A percentile compares a stretch with the other conserved stretches of the same genome.
phyloP scores from a whole-genome alignment of 2,113 vertebrate species.

The Syrmaticus mikado region DNA sequence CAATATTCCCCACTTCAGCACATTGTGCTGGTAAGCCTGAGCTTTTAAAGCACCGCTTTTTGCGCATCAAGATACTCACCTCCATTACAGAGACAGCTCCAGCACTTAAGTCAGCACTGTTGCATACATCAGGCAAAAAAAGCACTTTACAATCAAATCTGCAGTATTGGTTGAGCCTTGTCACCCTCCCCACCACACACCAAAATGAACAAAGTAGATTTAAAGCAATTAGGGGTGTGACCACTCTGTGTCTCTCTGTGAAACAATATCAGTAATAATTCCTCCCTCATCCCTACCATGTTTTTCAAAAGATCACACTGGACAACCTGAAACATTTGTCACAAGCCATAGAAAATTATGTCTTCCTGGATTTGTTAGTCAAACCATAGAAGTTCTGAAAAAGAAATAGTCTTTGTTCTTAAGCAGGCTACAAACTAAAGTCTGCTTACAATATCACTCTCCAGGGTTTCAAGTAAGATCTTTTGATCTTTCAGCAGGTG shows the following conservation, averaged over 20 bases:
- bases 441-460: background rate
- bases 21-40: background rate
- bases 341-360: background rate
- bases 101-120: background rate
- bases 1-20: background rate
- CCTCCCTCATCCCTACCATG: background rate
- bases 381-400: background rate
- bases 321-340: background rate
- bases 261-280: background rate
- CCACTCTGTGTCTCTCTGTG: background rate
- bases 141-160: background rate
- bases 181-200: no score
- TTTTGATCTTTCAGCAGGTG: conserved; percentile 41
- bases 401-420: background rate
- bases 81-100: background rate
- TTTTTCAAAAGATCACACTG: background rate
- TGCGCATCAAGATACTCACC: background rate
- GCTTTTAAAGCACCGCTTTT: background rate
- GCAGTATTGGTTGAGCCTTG: background rate
- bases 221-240: background rate
- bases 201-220: background rate
- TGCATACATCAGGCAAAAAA: background rate
- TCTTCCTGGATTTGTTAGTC: background rate
- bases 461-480: background rate
- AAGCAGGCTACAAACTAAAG: background rate